Conservation (phyloP, 2,888 invertebrate species). For the Diploptera punctata region DNA sequence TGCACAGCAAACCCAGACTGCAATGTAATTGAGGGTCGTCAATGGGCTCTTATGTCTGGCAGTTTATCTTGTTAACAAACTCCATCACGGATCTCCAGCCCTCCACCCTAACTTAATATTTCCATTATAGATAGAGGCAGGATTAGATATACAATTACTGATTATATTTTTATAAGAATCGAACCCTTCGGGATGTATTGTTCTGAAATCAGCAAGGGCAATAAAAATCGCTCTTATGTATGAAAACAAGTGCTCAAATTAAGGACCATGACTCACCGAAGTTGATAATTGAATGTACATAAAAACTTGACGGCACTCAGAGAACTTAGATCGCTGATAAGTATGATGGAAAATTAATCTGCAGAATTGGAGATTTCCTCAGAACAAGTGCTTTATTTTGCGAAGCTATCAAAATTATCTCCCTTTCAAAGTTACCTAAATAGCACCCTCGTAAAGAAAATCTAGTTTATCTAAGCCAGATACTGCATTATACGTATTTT, state of each 20-base stretch:
- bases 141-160: not conserved
- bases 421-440: not conserved
- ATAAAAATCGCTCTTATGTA: not conserved
- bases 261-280: not conserved
- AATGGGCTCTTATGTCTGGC: not conserved
- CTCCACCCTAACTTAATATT: not conserved
- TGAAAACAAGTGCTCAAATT: not conserved
- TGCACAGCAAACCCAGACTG: not conserved
- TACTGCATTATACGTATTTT: too few species aligned
- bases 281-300: not conserved
- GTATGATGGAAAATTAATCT: too few species aligned
- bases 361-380: not conserved
- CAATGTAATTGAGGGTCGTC: not conserved
- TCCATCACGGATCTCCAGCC: not conserved
- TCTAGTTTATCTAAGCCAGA: too few species aligned
- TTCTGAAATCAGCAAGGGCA: not conserved
- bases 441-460: too few species aligned
- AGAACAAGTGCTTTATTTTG: not conserved
- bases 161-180: not conserved
- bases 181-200: not conserved
- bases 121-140: not conserved
- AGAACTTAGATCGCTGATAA: not conserved
- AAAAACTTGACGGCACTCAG: not conserved
- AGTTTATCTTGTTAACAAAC: not conserved
- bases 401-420: not conserved